A percentile compares a stretch with the other conserved stretches of the same genome.
These are phyloP conservation scores for Psilanteris sp. DNA, from an alignment of 1,140 invertebrate species.

Conservation along the genomic window DNA sequence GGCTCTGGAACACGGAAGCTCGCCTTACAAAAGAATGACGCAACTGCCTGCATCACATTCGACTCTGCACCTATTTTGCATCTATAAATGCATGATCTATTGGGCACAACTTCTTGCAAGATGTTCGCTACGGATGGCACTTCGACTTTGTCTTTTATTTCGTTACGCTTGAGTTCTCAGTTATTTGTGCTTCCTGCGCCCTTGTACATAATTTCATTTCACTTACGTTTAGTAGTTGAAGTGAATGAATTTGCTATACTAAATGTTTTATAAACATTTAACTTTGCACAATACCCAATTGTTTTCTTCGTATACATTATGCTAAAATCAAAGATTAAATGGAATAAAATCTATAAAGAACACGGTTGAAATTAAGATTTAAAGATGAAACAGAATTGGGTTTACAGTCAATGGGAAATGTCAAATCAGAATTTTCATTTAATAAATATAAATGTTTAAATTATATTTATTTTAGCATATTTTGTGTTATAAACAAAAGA, in stretches of 20 bases:
- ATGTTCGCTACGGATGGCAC: slow-evolving; percentile 39
- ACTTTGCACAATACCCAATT: too few relatives aligned
- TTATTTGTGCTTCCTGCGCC: slow-evolving; percentile 26
- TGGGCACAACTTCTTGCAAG: slow-evolving; percentile 1
- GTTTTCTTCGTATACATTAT: too few relatives aligned
- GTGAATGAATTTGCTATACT: slow-evolving; percentile 38
- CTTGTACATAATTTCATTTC: slow-evolving; percentile 40
- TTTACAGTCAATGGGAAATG: too few relatives aligned
- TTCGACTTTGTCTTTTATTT: slow-evolving; percentile 11
- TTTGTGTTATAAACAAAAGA: too few relatives aligned
- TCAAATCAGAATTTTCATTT: too few relatives aligned
- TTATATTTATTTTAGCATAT: too few relatives aligned
- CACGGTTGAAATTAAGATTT: too few relatives aligned
- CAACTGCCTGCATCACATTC: slow-evolving; percentile 41
- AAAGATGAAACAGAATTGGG: too few relatives aligned
- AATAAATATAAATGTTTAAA: too few relatives aligned
- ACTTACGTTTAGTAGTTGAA: slow-evolving; percentile 31
- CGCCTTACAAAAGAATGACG: slow-evolving; percentile 33
- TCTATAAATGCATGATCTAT: slow-evolving; percentile 32
- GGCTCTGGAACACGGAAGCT: background rate
- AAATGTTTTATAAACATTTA: too few relatives aligned
- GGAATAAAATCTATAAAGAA: too few relatives aligned
- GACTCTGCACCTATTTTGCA: slow-evolving; percentile 46
- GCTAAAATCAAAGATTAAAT: too few relatives aligned
- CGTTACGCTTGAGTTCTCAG: background rate